Evolutionary conservation across 2,113 vertebrate species (phyloP).

Genomic region (Pitta sordida): DNA sequence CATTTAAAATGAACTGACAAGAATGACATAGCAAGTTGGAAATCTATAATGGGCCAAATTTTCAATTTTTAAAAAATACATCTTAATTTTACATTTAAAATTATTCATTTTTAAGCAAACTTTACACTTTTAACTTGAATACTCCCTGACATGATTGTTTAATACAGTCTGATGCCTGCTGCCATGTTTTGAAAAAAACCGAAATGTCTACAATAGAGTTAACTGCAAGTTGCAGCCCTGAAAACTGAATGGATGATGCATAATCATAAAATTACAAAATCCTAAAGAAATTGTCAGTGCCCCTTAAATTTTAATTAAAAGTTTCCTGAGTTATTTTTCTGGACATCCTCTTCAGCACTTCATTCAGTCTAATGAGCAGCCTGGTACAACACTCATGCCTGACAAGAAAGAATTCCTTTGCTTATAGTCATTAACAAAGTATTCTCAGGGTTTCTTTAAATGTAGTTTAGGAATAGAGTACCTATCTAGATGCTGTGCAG

Average conservation of each 20-base stretch:
- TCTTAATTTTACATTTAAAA: background rate
- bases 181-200: background rate
- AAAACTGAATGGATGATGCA: background rate
- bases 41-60: background rate
- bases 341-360: background rate
- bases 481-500: background rate
- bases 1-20: background rate
- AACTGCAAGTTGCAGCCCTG: background rate
- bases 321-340: background rate
- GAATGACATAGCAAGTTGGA: background rate
- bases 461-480: background rate
- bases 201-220: background rate
- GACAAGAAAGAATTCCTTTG: background rate
- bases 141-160: background rate
- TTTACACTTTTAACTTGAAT: background rate
- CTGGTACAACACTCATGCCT: background rate
- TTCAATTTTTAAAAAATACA: background rate
- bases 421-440: background rate
- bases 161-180: background rate
- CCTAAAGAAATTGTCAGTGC: background rate
- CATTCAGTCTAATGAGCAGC: background rate
- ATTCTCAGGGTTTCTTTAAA: background rate
- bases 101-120: background rate
- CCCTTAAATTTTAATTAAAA: background rate
- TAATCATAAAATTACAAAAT: background rate